Base-by-base conservation (phyloP, 2,797 vertebrate species). In the Falco concolor region DNA sequence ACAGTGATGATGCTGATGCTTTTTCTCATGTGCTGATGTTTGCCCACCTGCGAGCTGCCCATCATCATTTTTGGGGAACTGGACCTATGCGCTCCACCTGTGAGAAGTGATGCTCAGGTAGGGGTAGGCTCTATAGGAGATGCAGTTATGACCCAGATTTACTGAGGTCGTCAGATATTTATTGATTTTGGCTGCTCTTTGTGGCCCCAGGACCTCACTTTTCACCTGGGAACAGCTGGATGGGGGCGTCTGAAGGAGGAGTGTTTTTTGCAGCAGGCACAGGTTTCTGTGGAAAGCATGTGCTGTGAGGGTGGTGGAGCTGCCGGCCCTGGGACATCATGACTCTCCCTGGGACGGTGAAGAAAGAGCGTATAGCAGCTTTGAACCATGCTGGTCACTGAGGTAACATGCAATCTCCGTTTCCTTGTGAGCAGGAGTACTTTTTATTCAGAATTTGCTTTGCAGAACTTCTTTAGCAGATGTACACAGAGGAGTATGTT, bases 401-500 rank as follows among this genome's bases (percentile, higher is more conserved):
- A 70, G 23, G 21, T 60, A 42, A 59, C 0, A 0, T 9, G 7
- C 6, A 40, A 3, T 45, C 54, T 65, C 69, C 63, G 3, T 76
- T 82, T 76, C 42, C 8, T 49, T 57, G 24, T 24, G 23, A 54
- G 28, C 13, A 36, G 56, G 16, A 72, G 18, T 6, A 21, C 13
- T 44, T 65, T 49, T 54, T 34, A 23, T 24, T 59, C 22, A 49
- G 59, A 87, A 42, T 40, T 22, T 73, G 56, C n/a, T 63, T 61
- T 59, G 12, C 24, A 84, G 50, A 75, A 14, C 32, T 36, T 45
- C 27, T 75, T 79, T 25, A 79, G 44, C 44, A 70, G 16, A 44
- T 12, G 27, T 50, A 5, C 11, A 5, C 5, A 3, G 44, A 2
- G 8, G 6, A 60, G 5, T 0, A 0, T 28, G 18, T 49, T 36